phyloP scores from a whole-genome alignment of 2,888 invertebrate genomes.

The Tinea pellionella region DNA sequence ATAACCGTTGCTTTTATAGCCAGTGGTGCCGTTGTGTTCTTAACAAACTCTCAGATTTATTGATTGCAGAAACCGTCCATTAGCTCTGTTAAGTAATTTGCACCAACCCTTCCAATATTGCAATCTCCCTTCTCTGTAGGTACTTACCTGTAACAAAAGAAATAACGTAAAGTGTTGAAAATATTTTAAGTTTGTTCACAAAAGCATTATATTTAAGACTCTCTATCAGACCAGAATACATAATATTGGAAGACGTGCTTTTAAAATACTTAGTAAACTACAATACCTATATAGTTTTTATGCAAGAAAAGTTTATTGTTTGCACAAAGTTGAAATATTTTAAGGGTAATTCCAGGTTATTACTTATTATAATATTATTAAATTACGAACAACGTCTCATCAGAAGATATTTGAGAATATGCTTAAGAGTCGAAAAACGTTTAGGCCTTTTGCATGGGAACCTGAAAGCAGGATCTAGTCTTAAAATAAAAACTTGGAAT shows the following conservation, averaged over 20 bases:
- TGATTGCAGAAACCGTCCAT: neutral
- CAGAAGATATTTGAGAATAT: no score
- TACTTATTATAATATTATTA: no score
- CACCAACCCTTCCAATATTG: neutral
- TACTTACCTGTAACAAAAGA: conserved; percentile 1
- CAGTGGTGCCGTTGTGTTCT: conserved; percentile 5
- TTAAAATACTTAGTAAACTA: neutral
- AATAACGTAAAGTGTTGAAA: neutral
- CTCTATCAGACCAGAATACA: neutral
- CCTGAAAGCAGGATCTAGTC: no score
- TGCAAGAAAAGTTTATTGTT: no score
- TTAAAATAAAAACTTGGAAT: no score
- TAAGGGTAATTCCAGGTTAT: no score
- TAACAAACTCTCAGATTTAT: neutral
- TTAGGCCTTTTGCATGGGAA: no score
- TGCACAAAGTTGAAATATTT: no score
- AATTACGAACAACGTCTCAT: no score
- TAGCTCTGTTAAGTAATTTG: neutral
- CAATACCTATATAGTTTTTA: neutral
- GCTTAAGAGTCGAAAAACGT: no score
- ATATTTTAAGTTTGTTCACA: neutral
- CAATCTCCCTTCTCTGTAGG: neutral
- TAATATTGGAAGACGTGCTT: neutral
- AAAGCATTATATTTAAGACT: neutral
- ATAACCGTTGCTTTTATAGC: neutral